These are phyloP conservation scores for Leptestheria dahalacensis DNA, from an alignment of 1,140 invertebrate genomes.

Conservation along the genomic window DNA sequence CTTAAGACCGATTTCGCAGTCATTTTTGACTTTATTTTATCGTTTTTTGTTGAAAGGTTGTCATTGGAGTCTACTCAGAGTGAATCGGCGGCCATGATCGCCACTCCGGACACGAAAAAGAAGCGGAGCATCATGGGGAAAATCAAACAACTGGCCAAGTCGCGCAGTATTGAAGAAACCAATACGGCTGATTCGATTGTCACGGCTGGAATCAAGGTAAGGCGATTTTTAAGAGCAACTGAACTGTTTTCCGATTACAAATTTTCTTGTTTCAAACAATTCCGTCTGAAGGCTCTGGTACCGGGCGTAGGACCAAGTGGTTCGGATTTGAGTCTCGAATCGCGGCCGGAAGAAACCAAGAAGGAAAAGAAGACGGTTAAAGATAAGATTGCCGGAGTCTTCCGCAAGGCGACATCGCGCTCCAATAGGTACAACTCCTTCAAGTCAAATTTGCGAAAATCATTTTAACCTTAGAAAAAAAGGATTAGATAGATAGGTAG, in stretches of 20 bases:
- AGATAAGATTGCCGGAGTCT: constrained; percentile 63
- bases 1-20: too few species aligned
- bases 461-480: too few species aligned
- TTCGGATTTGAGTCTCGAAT: constrained; percentile 53
- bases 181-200: constrained; percentile 23
- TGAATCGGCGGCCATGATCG: constrained; percentile 42
- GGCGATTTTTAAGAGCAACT: background rate
- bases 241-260: background rate
- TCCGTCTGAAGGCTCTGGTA: constrained; percentile 18
- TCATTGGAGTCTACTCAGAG: constrained; percentile 71
- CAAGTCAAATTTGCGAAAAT: background rate
- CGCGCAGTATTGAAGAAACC: constrained; percentile 50
- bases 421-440: constrained; percentile 40
- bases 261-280: constrained; percentile 20
- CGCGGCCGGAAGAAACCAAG: constrained; percentile 26
- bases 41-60: constrained; percentile 30
- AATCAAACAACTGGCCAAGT: constrained; percentile 68
- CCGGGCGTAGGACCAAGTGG: constrained; percentile 46
- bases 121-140: constrained; percentile 67
- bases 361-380: constrained; percentile 57
- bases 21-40: background rate
- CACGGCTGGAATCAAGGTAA: constrained; percentile 24
- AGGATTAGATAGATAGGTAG: too few species aligned
- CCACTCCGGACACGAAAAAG: constrained; percentile 53
- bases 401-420: constrained; percentile 47